Evolutionary conservation across 2,113 vertebrate species (phyloP).

Genomic region (Hemibagrus wyckioides): DNA sequence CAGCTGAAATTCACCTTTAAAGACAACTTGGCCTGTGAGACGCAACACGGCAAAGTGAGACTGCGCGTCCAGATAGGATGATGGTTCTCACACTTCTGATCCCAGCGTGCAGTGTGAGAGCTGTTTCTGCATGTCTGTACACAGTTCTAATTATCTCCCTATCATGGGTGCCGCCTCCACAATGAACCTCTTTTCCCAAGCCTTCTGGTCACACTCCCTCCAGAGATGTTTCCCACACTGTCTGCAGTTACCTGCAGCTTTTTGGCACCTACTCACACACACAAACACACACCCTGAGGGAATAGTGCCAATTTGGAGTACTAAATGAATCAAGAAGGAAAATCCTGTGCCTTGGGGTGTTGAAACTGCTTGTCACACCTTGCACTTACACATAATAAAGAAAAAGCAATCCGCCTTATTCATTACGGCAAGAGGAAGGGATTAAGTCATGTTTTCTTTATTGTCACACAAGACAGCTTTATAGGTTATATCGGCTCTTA

Average conservation of each 20-base stretch:
- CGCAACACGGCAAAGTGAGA: constrained; percentile 24
- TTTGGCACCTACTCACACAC: constrained; percentile 26
- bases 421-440: neutral
- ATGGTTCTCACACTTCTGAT: constrained; percentile 52
- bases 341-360: constrained; percentile 31
- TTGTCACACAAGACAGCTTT: neutral
- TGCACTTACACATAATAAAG: constrained; percentile 29
- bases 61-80: constrained; percentile 41
- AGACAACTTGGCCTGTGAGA: constrained; percentile 12
- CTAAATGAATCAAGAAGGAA: constrained; percentile 50
- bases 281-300: constrained; percentile 18
- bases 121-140: constrained; percentile 53
- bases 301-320: constrained; percentile 37
- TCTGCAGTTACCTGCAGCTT: constrained; percentile 55
- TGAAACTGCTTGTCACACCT: constrained; percentile 44
- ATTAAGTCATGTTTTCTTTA: constrained; percentile 17
- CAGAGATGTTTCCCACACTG: constrained; percentile 40
- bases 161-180: constrained; percentile 40
- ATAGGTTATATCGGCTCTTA: constrained; percentile 7
- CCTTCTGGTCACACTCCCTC: constrained; percentile 55
- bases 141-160: constrained; percentile 52
- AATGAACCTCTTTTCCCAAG: constrained; percentile 35
- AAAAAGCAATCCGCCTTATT: neutral
- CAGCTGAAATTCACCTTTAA: constrained; percentile 17
- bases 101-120: constrained; percentile 44